Conservation (phyloP, 35 echinoderm and acorn worm genomes). For the Ophioderma brevispina region DNA sequence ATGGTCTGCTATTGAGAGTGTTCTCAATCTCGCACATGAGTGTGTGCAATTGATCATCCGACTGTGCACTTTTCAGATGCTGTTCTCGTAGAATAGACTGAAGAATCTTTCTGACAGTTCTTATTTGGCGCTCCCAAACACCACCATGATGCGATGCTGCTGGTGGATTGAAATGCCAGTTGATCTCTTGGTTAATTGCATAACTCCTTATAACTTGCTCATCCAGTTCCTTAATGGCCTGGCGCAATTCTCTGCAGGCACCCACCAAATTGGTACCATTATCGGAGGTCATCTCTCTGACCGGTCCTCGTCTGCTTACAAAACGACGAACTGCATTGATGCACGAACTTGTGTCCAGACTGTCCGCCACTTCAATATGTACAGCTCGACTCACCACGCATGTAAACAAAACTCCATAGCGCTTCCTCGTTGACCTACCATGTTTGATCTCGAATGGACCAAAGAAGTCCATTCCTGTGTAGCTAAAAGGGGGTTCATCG, state of each 20-base stretch:
- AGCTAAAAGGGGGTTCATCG: constrained; percentile 17
- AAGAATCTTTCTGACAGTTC: constrained; percentile 32
- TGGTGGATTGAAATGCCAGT: constrained; percentile 58
- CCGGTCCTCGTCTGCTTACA: neutral
- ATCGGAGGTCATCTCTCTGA: constrained; percentile 38
- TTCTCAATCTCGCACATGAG: constrained; percentile 39
- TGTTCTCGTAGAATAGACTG: constrained; percentile 11
- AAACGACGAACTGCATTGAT: constrained; percentile 46
- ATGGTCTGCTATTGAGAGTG: too few relatives aligned
- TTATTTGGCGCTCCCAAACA: constrained; percentile 46
- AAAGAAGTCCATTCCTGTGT: constrained; percentile 46
- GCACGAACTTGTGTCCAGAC: constrained; percentile 43
- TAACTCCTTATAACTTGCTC: neutral
- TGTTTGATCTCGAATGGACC: constrained; percentile 36
- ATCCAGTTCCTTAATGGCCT: neutral
- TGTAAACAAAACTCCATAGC: constrained; percentile 58
- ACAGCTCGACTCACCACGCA: constrained; percentile 41
- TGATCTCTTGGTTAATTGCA: constrained; percentile 10
- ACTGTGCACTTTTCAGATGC: constrained; percentile 21
- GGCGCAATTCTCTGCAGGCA: constrained; percentile 6
- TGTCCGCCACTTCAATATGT: constrained; percentile 24
- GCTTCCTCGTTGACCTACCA: neutral
- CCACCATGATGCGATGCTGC: constrained; percentile 34
- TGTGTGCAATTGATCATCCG: constrained; percentile 4
- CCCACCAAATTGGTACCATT: constrained; percentile 56